These are phyloP conservation scores for Neolamprologus falcicula DNA, from an alignment of 2,113 vertebrate genomes.

Conservation along the genomic window DNA sequence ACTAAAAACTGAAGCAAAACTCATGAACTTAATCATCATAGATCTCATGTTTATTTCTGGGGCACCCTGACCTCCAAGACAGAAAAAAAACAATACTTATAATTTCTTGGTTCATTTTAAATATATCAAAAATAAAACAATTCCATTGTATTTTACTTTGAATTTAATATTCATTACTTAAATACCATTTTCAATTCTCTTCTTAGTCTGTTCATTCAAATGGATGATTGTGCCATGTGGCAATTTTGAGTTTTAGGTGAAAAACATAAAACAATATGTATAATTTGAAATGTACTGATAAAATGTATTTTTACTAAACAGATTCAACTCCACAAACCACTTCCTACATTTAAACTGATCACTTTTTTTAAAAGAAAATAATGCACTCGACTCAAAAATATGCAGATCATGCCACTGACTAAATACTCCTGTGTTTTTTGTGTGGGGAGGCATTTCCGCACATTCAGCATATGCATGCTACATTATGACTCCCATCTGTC, in stretches of 20 bases:
- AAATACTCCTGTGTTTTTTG: not conserved
- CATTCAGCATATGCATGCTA: not conserved
- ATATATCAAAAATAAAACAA: not conserved
- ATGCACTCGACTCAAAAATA: not conserved
- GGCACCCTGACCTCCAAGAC: not conserved
- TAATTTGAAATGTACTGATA: not conserved
- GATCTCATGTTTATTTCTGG: not conserved
- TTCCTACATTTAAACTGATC: not conserved
- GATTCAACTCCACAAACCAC: not conserved
- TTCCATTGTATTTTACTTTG: not conserved
- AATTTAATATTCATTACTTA: not conserved
- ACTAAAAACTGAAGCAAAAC: not conserved
- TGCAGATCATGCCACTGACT: not conserved
- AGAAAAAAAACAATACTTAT: not conserved
- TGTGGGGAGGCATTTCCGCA: not conserved
- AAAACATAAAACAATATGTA: not conserved
- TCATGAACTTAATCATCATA: not conserved
- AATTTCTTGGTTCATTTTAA: not conserved
- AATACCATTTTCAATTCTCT: not conserved
- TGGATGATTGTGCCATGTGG: not conserved
- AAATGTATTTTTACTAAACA: not conserved
- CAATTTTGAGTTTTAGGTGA: not conserved
- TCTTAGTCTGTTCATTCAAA: not conserved
- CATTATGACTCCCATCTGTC: slow-evolving; percentile 2
- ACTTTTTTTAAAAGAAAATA: not conserved